Percentiles rank a stretch among this genome's conserved stretches.
Evolutionary conservation across 2,113 vertebrate species (phyloP).

Genomic region (Oriolus oriolus): DNA sequence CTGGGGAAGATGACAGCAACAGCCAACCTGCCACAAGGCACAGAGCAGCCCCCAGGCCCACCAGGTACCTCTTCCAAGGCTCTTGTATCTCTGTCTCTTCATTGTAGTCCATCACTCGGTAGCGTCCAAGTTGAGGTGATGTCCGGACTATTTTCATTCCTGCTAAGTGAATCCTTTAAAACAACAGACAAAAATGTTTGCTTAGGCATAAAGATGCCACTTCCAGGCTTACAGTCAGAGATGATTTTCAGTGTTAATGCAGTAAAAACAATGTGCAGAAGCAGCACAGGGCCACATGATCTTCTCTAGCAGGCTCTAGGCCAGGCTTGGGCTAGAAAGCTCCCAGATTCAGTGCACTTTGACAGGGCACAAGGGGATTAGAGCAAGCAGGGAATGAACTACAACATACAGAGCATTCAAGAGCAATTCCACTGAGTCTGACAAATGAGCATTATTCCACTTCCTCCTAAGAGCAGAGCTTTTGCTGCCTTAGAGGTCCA

Average conservation of each 20-base stretch:
- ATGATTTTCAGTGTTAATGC: background rate
- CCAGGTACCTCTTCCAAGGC: slow-evolving; percentile 39
- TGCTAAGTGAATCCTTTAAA: slow-evolving; percentile 62
- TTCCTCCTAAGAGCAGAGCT: background rate
- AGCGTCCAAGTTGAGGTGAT: slow-evolving; percentile 54
- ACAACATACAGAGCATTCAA: background rate
- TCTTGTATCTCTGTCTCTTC: background rate
- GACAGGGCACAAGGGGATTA: background rate
- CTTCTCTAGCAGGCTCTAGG: background rate
- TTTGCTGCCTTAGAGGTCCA: background rate
- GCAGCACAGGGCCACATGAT: background rate
- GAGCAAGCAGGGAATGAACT: background rate
- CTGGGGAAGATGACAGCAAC: background rate
- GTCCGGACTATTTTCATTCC: slow-evolving; percentile 66
- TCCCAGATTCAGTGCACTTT: background rate
- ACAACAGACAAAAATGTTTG: background rate
- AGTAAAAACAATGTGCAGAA: background rate
- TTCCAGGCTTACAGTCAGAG: background rate
- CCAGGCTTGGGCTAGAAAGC: background rate
- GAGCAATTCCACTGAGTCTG: background rate
- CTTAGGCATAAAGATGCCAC: background rate
- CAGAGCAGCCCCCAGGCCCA: background rate
- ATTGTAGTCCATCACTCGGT: slow-evolving; percentile 55
- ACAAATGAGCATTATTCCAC: background rate
- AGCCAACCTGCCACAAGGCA: background rate